Evolutionary conservation across 2,797 vertebrate species (phyloP).

Genomic region (Trachops cirrhosus): DNA sequence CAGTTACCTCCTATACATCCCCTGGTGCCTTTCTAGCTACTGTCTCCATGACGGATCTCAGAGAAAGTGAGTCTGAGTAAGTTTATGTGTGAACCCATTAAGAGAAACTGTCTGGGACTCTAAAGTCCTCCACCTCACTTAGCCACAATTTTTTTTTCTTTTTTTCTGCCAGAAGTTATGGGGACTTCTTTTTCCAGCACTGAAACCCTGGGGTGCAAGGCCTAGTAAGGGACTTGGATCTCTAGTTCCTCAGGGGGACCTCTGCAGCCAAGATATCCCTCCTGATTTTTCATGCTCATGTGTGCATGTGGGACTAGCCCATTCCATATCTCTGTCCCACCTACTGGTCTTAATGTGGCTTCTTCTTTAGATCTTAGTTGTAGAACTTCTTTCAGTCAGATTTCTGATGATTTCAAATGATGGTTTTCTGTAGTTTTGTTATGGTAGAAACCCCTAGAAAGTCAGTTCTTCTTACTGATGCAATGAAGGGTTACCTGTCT

Average conservation of each 20-base stretch:
- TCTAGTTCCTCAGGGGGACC: not conserved
- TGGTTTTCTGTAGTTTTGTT: not conserved
- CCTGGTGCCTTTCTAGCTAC: not conserved
- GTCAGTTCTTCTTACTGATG: too few species aligned
- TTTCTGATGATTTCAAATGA: not conserved
- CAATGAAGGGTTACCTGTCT: too few species aligned
- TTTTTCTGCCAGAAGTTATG: not conserved
- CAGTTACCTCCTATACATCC: not conserved
- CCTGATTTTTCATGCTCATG: not conserved
- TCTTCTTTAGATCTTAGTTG: not conserved
- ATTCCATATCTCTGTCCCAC: not conserved
- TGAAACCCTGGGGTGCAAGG: not conserved
- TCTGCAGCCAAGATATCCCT: not conserved
- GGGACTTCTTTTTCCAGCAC: not conserved
- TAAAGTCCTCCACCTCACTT: not conserved
- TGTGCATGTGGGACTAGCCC: not conserved
- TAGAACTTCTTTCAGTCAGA: not conserved
- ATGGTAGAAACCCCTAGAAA: too few species aligned
- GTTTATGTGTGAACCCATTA: not conserved
- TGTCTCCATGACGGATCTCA: not conserved
- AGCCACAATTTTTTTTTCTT: not conserved
- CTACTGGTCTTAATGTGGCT: not conserved
- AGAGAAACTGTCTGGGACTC: not conserved
- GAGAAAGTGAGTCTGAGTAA: not conserved
- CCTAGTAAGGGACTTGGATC: not conserved